Conservation (phyloP, 2,113 vertebrate genomes). For the Alexandromys fortis region DNA sequence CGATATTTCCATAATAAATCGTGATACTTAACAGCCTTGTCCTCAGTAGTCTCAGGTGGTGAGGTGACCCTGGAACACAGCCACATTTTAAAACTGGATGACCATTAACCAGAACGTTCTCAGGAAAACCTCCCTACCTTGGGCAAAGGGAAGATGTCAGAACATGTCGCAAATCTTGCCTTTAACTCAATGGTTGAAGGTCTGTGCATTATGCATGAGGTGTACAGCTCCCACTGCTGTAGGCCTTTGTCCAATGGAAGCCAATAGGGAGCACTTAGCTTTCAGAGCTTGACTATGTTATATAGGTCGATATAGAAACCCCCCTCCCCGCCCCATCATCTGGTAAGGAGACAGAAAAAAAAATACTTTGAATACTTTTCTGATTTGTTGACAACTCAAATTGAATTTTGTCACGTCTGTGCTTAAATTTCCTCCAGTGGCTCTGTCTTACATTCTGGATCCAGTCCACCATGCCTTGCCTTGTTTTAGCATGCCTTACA, state of each 20-base stretch:
- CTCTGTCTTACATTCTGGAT: constrained; percentile 21
- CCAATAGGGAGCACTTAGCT: neutral
- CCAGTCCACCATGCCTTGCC: neutral
- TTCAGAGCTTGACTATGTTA: neutral
- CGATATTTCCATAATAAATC: neutral
- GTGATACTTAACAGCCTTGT: neutral
- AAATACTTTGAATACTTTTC: neutral
- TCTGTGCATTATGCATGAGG: neutral
- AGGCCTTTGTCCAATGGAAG: neutral
- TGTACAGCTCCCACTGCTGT: neutral
- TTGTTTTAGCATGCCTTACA: neutral
- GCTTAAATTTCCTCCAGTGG: constrained; percentile 19
- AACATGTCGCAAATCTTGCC: neutral
- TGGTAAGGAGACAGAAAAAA: constrained; percentile 1
- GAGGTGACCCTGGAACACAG: neutral
- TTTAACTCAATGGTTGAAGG: neutral
- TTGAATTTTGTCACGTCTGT: neutral
- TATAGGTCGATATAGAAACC: neutral
- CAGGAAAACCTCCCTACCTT: neutral
- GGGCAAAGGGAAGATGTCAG: neutral
- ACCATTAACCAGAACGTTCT: neutral
- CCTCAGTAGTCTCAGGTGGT: neutral
- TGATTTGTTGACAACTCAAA: neutral
- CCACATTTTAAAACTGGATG: neutral
- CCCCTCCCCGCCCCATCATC: neutral